Evolutionary conservation across 1,140 invertebrate genomes (phyloP).

Genomic region (Lepeophtheirus salmonis): DNA sequence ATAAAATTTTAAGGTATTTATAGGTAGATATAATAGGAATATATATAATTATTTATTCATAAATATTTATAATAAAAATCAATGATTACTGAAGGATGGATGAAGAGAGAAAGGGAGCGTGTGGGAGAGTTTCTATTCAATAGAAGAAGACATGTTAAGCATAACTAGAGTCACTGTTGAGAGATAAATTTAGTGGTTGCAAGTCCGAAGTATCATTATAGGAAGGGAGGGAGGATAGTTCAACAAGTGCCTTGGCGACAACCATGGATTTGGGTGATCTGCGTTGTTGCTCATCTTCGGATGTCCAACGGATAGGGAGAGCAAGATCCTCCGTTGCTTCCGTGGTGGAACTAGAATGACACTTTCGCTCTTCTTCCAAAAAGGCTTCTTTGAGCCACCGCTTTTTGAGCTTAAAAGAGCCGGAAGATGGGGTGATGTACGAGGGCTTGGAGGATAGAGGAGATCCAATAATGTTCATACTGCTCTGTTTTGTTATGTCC

Average conservation of each 20-base stretch:
- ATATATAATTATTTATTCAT: no score
- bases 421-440: background rate
- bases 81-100: no score
- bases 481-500: constrained; percentile 11
- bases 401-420: background rate
- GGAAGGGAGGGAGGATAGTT: background rate
- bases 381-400: constrained; percentile 7
- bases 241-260: constrained; percentile 7
- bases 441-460: background rate
- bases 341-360: background rate
- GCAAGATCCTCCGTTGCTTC: constrained; percentile 3
- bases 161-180: no score
- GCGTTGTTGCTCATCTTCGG: background rate
- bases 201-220: background rate
- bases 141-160: no score
- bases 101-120: no score
- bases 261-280: constrained; percentile 6
- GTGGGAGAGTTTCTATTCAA: no score
- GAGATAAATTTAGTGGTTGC: constrained; percentile 2
- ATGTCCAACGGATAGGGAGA: constrained; percentile 9
- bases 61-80: no score
- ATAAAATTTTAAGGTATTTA: no score
- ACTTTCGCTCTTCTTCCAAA: background rate
- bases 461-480: background rate
- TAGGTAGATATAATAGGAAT: no score